Evolutionary conservation across 2,797 vertebrate species (phyloP), one percentile per base, ranked within the genome.

Genomic region (Falco rusticolus): DNA sequence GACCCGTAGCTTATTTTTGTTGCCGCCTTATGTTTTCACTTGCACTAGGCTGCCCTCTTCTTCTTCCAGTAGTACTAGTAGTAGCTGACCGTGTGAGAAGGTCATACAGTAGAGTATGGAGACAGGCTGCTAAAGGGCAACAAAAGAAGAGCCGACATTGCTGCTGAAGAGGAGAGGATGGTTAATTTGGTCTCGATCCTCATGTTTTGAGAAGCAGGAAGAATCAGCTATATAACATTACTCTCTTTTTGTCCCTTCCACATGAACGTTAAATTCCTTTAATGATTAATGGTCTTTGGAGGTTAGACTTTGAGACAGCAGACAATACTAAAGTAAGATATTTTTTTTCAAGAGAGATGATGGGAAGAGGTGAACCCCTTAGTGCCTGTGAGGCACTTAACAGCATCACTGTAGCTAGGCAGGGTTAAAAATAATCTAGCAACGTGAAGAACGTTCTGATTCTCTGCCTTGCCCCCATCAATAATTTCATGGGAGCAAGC

Each of bases 401-500:
- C 25, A 57, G n/a, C 41, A 71, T 71, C 43, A 5, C 70, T 68
- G 45, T 51, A 56, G 47, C 31, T 61, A 37, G 22, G 14, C n/a
- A 64, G 54, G 31, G 61, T 89, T 90, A 81, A 71, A 93, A 89
- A 60, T 29, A 68, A 81, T 65, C 45, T 37, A 57, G n/a, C 84
- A 88, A 28, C 4, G 4, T 19, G 21, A 78, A 81, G 64, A 74
- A 0, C 56, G 61, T n/a, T n/a, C 28, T 68, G 65, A 37, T 65
- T 61, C 29, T 59, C 39, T 87, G 43, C 68, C 57, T 75, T 53
- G 53, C 77, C 57, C 51, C 69, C 59, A 69, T 76, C 57, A 37
- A 0, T 43, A 45, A 72, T 37, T 61, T 47, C 69, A 21, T 1
- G 5, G 74, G 70, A 89, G 17, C 20, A 48, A 45, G 86, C 45